Evolutionary conservation across 2,888 invertebrate genomes (phyloP), one percentile per base, ranked within the genome.

Genomic region (Sympetrum striolatum): DNA sequence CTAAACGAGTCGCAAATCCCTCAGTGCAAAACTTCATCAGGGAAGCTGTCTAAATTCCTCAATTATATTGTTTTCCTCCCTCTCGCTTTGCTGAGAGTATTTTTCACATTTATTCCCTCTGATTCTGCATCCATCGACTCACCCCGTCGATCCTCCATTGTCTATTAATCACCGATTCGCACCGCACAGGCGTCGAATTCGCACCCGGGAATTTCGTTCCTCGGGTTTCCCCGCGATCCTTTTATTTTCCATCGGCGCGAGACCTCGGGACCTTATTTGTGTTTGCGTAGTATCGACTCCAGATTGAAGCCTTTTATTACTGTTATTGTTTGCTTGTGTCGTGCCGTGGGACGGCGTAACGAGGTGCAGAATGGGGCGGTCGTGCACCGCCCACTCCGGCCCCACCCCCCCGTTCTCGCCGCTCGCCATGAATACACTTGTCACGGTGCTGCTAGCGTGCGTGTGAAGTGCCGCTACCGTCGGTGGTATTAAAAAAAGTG

Each of bases 261-360:
- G n/a, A 22, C 31, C 25, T 25, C 73, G 35, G 80, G 39, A 58
- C 58, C 35, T 25, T 53, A 58, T 58, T 25, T 35, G 82, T 58
- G 58, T 58, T 82, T 58, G 18, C 58, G 31, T 22, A 22, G 58
- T 58, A 82, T 31, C 31, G 58, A 58, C 22, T 58, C 31, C n/a
- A 58, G 58, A 82, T 82, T 58, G 81, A 48, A 48, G 81, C 81
- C 81, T 48, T 81, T 81, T 81, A 81, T 81, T 39, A 48, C 81
- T 81, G 81, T 81, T 44, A 81, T 81, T 81, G 81, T 81, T 81
- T 81, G 25, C 25, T 31, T 14, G 35, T 58, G 22, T 82, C 58
- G 31, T 53, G n/a, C 44, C 81, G 44, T 81, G 81, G 81, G 81
- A 39, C n/a, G 81, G 81, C 12, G 81, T 44, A n/a, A 48, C 39